phyloP scores from a whole-genome alignment of 2,113 vertebrate genomes.

The Saguinus midas region DNA sequence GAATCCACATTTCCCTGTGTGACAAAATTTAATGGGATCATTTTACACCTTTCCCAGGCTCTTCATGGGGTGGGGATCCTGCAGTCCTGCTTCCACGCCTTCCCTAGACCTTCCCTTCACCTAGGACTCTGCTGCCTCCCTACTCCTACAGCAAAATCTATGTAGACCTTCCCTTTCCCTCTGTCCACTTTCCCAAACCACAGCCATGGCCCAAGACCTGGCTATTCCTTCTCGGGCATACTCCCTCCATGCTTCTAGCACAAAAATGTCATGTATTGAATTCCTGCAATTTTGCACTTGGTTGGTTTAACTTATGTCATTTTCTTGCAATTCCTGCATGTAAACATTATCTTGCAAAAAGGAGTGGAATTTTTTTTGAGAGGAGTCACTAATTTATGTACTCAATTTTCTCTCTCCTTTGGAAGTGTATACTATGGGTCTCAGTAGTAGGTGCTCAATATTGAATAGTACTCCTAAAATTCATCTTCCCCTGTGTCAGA shows the following conservation, averaged over 20 bases:
- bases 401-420: not conserved
- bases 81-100: rapidly evolving
- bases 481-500: not conserved
- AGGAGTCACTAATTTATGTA: not conserved
- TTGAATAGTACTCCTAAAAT: not conserved
- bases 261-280: not conserved
- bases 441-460: not conserved
- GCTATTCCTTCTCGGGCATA: not conserved
- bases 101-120: too few relatives aligned
- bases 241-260: not conserved
- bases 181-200: not conserved
- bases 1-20: not conserved
- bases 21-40: not conserved
- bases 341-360: not conserved
- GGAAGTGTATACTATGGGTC: not conserved
- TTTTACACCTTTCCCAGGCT: not conserved
- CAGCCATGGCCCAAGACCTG: not conserved
- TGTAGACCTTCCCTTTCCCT: not conserved
- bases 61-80: rapidly evolving
- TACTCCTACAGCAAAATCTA: not conserved
- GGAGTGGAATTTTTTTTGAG: not conserved
- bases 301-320: not conserved
- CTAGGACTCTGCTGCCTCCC: not conserved
- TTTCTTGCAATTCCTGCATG: not conserved
- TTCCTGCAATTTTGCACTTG: not conserved